Conservation (phyloP, 2,113 vertebrate species). For the Gambusia affinis region DNA sequence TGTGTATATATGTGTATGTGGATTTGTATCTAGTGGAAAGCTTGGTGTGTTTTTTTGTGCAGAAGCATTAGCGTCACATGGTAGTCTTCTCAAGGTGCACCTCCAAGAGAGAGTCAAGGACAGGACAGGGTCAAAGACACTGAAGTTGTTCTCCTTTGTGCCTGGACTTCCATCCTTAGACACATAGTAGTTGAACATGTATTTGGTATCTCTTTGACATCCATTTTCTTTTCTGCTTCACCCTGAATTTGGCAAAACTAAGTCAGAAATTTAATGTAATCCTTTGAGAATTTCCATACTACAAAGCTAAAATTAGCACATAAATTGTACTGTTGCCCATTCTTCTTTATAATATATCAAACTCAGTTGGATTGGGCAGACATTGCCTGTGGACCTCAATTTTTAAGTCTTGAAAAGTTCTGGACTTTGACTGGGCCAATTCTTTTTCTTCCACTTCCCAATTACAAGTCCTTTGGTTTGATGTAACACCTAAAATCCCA, state of each 20-base stretch:
- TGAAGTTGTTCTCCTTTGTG: conserved; percentile 44
- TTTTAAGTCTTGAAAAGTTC: not conserved
- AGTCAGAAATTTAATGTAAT: not conserved
- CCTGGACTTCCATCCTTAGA: not conserved
- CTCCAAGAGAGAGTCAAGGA: conserved; percentile 59
- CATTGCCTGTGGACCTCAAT: not conserved
- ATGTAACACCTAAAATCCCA: not conserved
- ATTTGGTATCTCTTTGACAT: conserved; percentile 16
- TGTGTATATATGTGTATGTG: conserved; percentile 25
- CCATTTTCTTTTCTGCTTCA: not conserved
- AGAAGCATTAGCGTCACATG: conserved; percentile 56
- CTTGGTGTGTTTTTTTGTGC: conserved; percentile 34
- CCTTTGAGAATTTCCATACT: not conserved
- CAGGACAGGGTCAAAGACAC: conserved; percentile 67
- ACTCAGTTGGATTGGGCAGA: not conserved
- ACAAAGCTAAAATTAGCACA: no score
- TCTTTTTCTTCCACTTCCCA: not conserved
- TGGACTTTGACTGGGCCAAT: not conserved
- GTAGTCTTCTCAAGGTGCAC: conserved; percentile 69
- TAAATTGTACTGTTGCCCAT: no score
- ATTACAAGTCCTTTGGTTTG: not conserved
- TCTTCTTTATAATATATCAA: not conserved
- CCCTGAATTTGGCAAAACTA: conserved; percentile 4
- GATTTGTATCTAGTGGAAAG: conserved; percentile 27
- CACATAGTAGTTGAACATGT: conserved; percentile 10